A percentile compares a stretch with the other conserved stretches of the same genome.
phyloP scores from a whole-genome alignment of 2,113 vertebrate species.

The Regulus satrapa region DNA sequence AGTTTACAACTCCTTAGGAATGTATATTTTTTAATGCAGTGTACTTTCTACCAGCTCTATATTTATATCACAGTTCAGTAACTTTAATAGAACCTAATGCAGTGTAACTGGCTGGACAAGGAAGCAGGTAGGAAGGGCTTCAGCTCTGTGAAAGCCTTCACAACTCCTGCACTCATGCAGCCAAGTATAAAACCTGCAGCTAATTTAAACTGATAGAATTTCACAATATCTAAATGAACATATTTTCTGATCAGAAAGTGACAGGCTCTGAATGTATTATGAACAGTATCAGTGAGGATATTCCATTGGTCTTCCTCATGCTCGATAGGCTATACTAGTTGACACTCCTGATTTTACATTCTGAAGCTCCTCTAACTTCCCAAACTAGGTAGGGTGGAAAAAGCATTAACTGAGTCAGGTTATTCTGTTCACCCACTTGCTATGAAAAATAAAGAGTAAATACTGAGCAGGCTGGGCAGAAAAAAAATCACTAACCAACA shows the following conservation, averaged over 20 bases:
- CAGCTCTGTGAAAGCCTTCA: not conserved
- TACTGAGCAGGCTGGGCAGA: not conserved
- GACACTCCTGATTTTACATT: not conserved
- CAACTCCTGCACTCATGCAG: not conserved
- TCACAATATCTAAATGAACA: not conserved
- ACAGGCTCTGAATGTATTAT: not conserved
- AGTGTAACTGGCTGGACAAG: not conserved
- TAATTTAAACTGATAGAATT: not conserved
- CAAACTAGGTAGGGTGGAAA: not conserved
- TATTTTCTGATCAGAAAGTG: not conserved
- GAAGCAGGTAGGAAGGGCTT: not conserved
- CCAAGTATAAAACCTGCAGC: not conserved
- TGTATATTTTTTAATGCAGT: not conserved
- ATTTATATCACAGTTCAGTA: not conserved
- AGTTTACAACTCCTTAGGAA: not conserved
- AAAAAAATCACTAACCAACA: not conserved
- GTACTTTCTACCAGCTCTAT: not conserved
- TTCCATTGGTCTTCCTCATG: not conserved
- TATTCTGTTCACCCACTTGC: conserved; percentile 12
- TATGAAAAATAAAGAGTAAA: not conserved
- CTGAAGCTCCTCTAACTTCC: not conserved
- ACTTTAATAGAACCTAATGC: not conserved
- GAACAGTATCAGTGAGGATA: not conserved
- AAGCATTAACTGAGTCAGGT: not conserved
- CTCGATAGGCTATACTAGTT: not conserved